Evolutionary conservation across 2,113 vertebrate genomes (phyloP).

Genomic region (Lophura nycthemera): DNA sequence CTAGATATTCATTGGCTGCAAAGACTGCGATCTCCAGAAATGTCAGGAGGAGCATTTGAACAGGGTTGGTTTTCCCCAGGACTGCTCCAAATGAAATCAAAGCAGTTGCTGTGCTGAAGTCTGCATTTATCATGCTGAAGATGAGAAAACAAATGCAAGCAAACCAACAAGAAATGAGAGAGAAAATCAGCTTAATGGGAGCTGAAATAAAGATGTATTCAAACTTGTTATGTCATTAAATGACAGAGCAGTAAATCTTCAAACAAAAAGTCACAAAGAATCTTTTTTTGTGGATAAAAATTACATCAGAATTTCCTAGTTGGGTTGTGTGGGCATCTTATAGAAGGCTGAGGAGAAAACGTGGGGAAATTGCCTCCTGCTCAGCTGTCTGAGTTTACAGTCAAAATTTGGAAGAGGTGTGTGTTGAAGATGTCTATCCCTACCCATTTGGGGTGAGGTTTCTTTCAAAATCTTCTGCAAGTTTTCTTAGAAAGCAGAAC

Average conservation of each 20-base stretch:
- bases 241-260: neutral
- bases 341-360: neutral
- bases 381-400: neutral
- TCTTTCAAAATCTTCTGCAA: neutral
- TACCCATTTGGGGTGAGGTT: neutral
- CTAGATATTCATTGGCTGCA: constrained; percentile 88
- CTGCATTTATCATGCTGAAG: constrained; percentile 92
- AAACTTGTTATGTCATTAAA: neutral
- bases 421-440: neutral
- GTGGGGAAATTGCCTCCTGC: neutral
- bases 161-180: neutral
- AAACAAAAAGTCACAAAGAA: neutral
- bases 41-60: constrained; percentile 94
- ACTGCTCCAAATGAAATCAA: constrained; percentile 96
- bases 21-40: constrained; percentile 91
- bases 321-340: neutral
- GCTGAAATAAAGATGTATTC: neutral
- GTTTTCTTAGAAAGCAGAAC: neutral
- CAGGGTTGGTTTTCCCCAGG: constrained; percentile 93
- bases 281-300: neutral
- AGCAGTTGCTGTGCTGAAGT: constrained; percentile 94
- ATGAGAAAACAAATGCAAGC: neutral
- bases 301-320: neutral
- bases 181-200: neutral
- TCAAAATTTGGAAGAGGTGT: neutral